Evolutionary conservation across 2,888 invertebrate genomes (phyloP).

Genomic region (Lordiphosa fenestrarum): DNA sequence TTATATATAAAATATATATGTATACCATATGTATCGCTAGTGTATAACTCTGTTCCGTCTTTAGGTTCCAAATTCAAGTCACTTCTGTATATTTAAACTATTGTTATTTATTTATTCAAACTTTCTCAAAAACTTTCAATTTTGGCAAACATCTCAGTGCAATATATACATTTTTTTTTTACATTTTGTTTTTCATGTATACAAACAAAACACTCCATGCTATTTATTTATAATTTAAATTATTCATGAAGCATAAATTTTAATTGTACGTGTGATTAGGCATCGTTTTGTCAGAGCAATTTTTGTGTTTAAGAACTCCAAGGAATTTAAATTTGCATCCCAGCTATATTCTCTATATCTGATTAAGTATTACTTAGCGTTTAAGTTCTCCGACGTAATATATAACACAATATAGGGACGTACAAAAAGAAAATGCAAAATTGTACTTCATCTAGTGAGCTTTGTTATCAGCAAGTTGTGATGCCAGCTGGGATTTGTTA

Average conservation of each 20-base stretch:
- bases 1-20: constrained; percentile 6
- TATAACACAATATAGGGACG: not conserved
- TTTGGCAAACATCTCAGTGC: constrained; percentile 55
- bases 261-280: no score
- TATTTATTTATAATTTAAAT: constrained; percentile 49
- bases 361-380: constrained; percentile 76
- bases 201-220: constrained; percentile 30
- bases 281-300: no score
- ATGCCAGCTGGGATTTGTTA: no score
- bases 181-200: constrained; percentile 18
- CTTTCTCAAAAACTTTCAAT: constrained; percentile 24
- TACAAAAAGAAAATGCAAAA: no score
- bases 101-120: constrained; percentile 49
- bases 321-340: constrained; percentile 47
- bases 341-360: constrained; percentile 50
- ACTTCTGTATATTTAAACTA: constrained; percentile 40
- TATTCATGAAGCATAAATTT: constrained; percentile 19
- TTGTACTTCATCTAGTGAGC: no score
- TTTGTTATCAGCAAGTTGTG: no score
- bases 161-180: constrained; percentile 35
- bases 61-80: constrained; percentile 33
- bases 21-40: constrained; percentile 11
- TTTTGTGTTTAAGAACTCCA: constrained; percentile 25
- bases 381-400: constrained; percentile 17
- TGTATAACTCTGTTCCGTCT: constrained; percentile 9